Base-by-base conservation (phyloP, 2,113 vertebrate species). In the Neodontobutis hainanensis region DNA sequence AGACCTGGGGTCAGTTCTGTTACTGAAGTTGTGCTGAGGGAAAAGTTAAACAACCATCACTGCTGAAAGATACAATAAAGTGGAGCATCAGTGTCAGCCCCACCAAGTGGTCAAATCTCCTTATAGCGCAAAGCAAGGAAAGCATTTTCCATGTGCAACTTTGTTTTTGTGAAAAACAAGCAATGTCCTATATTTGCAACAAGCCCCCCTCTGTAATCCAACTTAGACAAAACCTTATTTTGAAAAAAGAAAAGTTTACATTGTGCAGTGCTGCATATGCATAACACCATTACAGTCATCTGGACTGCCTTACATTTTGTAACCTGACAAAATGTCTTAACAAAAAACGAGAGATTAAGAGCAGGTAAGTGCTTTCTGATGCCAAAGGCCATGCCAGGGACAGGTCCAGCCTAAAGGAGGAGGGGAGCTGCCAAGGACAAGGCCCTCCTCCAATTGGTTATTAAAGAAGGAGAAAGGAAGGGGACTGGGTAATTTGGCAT, bases 391-490 rank as follows among this genome's bases (percentile, higher is more conserved):
- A 90, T 84, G 78, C 84, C 75, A 73, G 77, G 71, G 65, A 51
- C 61, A 70, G 81, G 78, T 84, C 82, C 76, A 75, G 65, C 56
- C 47, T 68, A 77, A 70, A 81, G 76, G 73, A 78, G 79, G 78
- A 69, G 68, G 84, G 79, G 84, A 88, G 87, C 90, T 90, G 91
- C 89, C 87, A 15, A 73, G 67, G 86, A 89, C 82, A 87, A 81
- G 74, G 65, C 76, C 76, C 78, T 87, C 80, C 73, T 87, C 70
- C 65, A 15, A n/a, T 47, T 58, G 67, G 58, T 44, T 38, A 12
- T 47, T 7, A 12, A 40, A 34, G 27, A 32, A 38, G 48, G 32
- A 16, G 32, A 16, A 15, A 55, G 38, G 51, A 35, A 51, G 66
- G 71, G 83, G 73, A 51, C 59, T 60, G 42, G 65, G 68, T 45